Base-by-base conservation (phyloP, 2,888 invertebrate genomes). In the Diplolepis rosae region DNA sequence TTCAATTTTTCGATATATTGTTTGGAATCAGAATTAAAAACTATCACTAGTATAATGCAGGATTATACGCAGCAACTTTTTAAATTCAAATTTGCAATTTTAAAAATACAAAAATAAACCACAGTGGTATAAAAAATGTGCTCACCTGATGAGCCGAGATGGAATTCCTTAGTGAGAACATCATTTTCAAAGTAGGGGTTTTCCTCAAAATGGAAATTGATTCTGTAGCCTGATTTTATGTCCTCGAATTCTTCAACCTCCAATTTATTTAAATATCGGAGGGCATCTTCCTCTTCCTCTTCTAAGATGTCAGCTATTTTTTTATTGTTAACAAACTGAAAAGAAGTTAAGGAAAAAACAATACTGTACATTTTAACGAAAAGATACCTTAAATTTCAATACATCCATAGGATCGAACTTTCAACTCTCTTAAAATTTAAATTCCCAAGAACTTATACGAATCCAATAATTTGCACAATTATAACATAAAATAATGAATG, bases 181-280 rank as follows among this genome's bases (percentile, higher is more conserved):
- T 92, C 91, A 88, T 96, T 96, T 82, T 94, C 94, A 89, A 96
- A 96, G 88, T 93, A 96, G 27, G 94, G 94, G 90, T 96, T 96
- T 80, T 93, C 92, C 79, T 94, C 93, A 84, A 96, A 96, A 82
- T 92, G 90, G 86, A 95, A 94, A 86, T 93, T 93, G 82, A 95
- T 93, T 84, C 92, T 91, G 89, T 95, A 96, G 3, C 96, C 96
- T 27, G 94, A 94, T 88, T 95, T 95, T 75, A 95, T 95, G 85
- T 96, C 95, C 83, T 96, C 96, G 85, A 95, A 95, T 86, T 96
- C 95, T 86, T 95, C 95, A 13, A 96, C 95, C 89, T 96, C 94
- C 74, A 95, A 85, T 87, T 94, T 94, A 54, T 90, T 92, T 79
- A 95, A 89, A 81, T 92, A 92, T 83, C 94, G 93, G 65, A 95